A percentile compares a stretch with the other conserved stretches of the same genome.
phyloP scores from a whole-genome alignment of 2,888 invertebrate species.

The Agrochola macilenta region DNA sequence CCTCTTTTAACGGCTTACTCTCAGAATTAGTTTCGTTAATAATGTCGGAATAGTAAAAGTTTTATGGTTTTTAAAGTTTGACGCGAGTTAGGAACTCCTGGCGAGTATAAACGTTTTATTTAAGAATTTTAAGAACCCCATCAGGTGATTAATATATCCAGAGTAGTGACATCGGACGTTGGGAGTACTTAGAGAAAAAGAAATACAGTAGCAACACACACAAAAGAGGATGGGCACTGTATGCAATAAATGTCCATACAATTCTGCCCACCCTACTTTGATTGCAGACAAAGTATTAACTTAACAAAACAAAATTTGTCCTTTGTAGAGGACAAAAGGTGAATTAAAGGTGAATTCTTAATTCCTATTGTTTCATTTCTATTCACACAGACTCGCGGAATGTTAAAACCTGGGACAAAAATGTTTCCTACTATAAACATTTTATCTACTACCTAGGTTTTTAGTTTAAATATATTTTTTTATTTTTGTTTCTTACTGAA shows the following conservation, averaged over 20 bases:
- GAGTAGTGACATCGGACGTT: background rate
- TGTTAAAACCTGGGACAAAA: conserved; percentile 33
- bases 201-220: background rate
- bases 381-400: conserved; percentile 36
- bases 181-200: background rate
- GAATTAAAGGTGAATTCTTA: conserved; percentile 35
- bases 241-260: background rate
- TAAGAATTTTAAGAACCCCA: background rate
- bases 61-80: conserved; percentile 73
- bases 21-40: conserved; percentile 80
- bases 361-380: conserved; percentile 38
- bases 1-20: conserved; percentile 81
- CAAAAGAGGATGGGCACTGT: background rate
- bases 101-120: conserved; percentile 14
- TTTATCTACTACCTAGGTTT: background rate
- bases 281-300: background rate
- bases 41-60: conserved; percentile 77
- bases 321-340: conserved; percentile 22
- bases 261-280: conserved; percentile 1
- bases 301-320: conserved; percentile 18
- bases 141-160: background rate
- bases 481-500: background rate
- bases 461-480: background rate
- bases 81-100: conserved; percentile 30
- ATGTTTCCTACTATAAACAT: conserved; percentile 7